Percentiles rank a stretch among this genome's conserved stretches.
phyloP scores from a whole-genome alignment of 2,888 invertebrate genomes.

The Eretmocerus hayati region DNA sequence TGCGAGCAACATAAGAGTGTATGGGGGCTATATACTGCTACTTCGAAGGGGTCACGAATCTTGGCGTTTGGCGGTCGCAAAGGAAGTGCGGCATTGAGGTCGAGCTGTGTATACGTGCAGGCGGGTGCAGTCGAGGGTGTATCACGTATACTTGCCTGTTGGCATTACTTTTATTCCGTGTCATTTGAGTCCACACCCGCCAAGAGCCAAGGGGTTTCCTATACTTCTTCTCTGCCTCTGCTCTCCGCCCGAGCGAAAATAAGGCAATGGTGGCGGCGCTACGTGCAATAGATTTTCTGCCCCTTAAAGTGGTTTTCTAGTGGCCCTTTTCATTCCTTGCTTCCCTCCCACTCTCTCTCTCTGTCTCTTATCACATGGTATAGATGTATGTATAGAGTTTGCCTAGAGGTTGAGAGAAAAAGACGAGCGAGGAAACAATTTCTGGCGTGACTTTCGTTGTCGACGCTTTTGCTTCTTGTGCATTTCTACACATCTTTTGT shows the following conservation, averaged over 20 bases:
- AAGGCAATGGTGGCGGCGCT: constrained; percentile 2
- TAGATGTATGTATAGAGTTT: too few relatives aligned
- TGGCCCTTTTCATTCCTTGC: constrained; percentile 5
- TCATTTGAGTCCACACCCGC: constrained; percentile 46
- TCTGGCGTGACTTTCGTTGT: constrained; percentile 12
- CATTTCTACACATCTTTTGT: constrained; percentile 17
- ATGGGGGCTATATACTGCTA: background rate
- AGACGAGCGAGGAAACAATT: constrained; percentile 17
- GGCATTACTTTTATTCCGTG: constrained; percentile 42
- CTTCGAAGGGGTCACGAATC: background rate
- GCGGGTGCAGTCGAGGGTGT: background rate
- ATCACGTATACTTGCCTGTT: background rate
- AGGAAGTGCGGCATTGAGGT: constrained; percentile 4
- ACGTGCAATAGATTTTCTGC: constrained; percentile 43
- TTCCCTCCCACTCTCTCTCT: background rate
- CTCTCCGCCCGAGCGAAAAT: background rate
- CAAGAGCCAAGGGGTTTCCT: constrained; percentile 11
- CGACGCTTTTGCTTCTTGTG: background rate
- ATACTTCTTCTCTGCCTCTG: background rate
- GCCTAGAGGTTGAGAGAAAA: background rate
- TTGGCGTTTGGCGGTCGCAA: background rate
- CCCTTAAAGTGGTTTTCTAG: constrained; percentile 40
- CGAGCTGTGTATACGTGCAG: constrained; percentile 1
- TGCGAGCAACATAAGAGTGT: too few relatives aligned
- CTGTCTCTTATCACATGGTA: too few relatives aligned